Evolutionary conservation across 2,113 vertebrate genomes (phyloP).

Genomic region (Tenrec ecaudatus): DNA sequence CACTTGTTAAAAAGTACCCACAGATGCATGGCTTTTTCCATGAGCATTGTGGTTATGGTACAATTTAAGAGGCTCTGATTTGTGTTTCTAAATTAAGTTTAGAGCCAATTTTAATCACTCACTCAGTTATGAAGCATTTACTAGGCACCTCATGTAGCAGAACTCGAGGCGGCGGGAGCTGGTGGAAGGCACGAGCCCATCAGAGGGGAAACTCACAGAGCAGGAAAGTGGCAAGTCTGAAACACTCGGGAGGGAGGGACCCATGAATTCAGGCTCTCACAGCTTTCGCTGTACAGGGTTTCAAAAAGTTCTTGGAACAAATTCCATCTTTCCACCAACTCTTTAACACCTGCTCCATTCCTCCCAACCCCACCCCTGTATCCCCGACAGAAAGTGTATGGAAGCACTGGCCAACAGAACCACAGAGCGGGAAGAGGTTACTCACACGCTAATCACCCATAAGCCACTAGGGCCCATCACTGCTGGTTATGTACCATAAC

Average conservation of each 20-base stretch:
- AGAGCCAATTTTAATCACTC: conserved; percentile 32
- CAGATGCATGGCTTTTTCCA: conserved; percentile 13
- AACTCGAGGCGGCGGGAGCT: neutral
- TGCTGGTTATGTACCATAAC: too few species aligned
- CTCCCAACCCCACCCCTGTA: too few species aligned
- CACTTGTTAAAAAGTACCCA: neutral
- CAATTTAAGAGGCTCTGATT: conserved; percentile 36
- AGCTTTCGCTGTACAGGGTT: neutral
- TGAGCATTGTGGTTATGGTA: neutral
- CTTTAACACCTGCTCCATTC: too few species aligned
- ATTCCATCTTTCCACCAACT: too few species aligned
- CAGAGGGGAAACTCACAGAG: neutral
- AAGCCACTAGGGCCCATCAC: neutral
- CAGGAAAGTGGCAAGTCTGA: neutral
- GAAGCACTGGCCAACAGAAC: conserved; percentile 16
- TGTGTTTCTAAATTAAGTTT: conserved; percentile 1
- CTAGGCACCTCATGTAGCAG: neutral
- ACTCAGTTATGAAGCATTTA: conserved; percentile 51
- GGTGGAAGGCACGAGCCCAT: neutral
- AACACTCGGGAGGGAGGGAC: neutral
- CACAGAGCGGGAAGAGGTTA: neutral
- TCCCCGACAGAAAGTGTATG: neutral
- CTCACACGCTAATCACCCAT: neutral
- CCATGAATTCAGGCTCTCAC: neutral
- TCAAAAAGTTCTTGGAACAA: neutral